Evolutionary conservation across 2,113 vertebrate genomes (phyloP), one percentile per base, ranked within the genome.

Genomic region (Grammomys dolichurus): DNA sequence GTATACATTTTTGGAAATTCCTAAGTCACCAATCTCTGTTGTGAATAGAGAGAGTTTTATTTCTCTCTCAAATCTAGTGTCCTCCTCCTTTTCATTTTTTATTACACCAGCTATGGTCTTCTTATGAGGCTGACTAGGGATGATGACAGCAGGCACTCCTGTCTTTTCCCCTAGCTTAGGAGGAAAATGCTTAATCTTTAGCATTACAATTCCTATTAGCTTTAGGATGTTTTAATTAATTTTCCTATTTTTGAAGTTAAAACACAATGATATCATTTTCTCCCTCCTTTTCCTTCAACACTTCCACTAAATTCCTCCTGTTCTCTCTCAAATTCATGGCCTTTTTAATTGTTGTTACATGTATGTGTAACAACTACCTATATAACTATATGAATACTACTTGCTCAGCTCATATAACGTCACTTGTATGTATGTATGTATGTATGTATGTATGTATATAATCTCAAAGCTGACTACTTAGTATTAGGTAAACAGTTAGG

Each of bases 21-120:
- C 73, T 81, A 19, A 80, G 12, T 73, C 72, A 28, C 65, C 31
- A 65, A 24, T 90, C 46, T 87, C 19, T 90, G 1, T 87, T 87
- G 7, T 88, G 56, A 92, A 24, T 56, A 80, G 80, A 75, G 31
- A 80, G 80, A 75, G 31, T 93, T 92, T 77, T 84, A 89, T 92
- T 87, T 87, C 19, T 69, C 24, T 76, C 69, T 81, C 22, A 67
- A 60, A 33, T 87, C 90, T n/a, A 58, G 40, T 58, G 56, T 0
- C 56, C 81, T 69, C 69, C 56, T 56, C 75, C 40, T 65, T 84
- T 94, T 80, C n/a, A 76, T 92, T 13, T 63, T 14, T 75, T 65
- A 24, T 73, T 76, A 31, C 33, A 87, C 19, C 48, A 43, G 40
- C 36, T 87, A 26, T 65, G 8, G 36, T 36, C 70, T 78, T 43